phyloP scores from a whole-genome alignment of 2,113 vertebrate species.

The Stegostoma tigrinum region DNA sequence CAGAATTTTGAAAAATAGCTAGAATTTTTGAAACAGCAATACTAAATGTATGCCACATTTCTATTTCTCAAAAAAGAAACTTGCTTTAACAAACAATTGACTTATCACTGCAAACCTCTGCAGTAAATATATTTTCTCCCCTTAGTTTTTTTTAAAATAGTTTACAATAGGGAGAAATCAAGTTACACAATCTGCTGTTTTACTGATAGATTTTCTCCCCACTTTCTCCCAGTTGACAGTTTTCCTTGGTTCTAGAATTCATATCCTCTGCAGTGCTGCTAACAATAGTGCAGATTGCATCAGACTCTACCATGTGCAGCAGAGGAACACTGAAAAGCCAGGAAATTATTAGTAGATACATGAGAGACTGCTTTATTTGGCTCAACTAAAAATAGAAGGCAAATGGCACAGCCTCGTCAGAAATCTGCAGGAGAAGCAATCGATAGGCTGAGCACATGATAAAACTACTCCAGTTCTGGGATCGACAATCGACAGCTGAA shows the following conservation, averaged over 20 bases:
- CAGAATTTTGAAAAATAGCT: background rate
- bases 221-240: slow-evolving; percentile 38
- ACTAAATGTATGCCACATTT: background rate
- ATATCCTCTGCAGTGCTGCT: slow-evolving; percentile 56
- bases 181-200: slow-evolving; percentile 47
- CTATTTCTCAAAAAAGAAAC: background rate
- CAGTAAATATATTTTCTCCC: background rate
- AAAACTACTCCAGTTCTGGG: slow-evolving; percentile 67
- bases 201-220: slow-evolving; percentile 41
- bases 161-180: slow-evolving; percentile 42
- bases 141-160: slow-evolving; percentile 14
- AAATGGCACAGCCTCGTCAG: slow-evolving; percentile 67
- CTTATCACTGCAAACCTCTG: background rate
- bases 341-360: slow-evolving; percentile 64
- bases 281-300: slow-evolving; percentile 71
- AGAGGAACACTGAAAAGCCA: slow-evolving; percentile 63
- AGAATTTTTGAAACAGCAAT: background rate
- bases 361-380: slow-evolving; percentile 90
- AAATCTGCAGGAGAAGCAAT: slow-evolving; percentile 70
- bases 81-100: background rate
- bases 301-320: slow-evolving; percentile 66
- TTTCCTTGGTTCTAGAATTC: slow-evolving; percentile 39
- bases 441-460: slow-evolving; percentile 77
- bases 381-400: slow-evolving; percentile 72
- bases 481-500: slow-evolving; percentile 76